Base-by-base conservation (phyloP, 2,888 invertebrate species). In the Priocnemis perturbator region DNA sequence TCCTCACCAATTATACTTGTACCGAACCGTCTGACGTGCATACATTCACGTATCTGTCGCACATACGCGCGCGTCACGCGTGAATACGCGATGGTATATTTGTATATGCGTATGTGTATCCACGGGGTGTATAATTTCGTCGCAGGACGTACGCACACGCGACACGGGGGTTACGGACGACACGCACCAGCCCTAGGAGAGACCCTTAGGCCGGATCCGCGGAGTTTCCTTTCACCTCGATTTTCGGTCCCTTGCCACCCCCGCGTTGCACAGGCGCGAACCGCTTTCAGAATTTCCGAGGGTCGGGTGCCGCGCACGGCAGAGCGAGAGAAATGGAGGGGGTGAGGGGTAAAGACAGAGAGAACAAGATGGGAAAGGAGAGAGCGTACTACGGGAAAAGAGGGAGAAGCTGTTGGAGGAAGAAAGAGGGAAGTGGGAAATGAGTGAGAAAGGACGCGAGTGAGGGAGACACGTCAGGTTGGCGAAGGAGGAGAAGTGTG, bases 221-320 rank as follows among this genome's bases (percentile, higher is more conserved):
- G 78, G 82, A 83, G 78, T 85, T 85, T 83, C 83, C 82, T 82
- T 84, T 83, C 79, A 80, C 81, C 84, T 82, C 83, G 79, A 78
- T 82, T 79, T 77, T 77, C 79, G 79, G 79, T 79, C 75, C 73
- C 80, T 80, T 76, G 77, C 82, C 83, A 79, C 83, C 81, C 82
- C 78, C 74, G 76, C 82, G 71, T 69, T 83, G 85, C 86, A 86
- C 86, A 85, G 84, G 86, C 86, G 86, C 86, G 83, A 81, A 74
- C 61, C 73, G 78, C 74, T 79, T 74, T 82, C 69, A 72, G 81
- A 81, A 77, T 82, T 82, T 81, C 81, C 79, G 82, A 84, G 83
- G 82, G 76, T 76, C 79, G 77, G 78, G 59, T 63, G 60, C 64
- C 80, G 79, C 79, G 80, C 79, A 79, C 80, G 70, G 60, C 61